Conservation (phyloP, 2,113 vertebrate genomes). For the Carassius auratus region DNA sequence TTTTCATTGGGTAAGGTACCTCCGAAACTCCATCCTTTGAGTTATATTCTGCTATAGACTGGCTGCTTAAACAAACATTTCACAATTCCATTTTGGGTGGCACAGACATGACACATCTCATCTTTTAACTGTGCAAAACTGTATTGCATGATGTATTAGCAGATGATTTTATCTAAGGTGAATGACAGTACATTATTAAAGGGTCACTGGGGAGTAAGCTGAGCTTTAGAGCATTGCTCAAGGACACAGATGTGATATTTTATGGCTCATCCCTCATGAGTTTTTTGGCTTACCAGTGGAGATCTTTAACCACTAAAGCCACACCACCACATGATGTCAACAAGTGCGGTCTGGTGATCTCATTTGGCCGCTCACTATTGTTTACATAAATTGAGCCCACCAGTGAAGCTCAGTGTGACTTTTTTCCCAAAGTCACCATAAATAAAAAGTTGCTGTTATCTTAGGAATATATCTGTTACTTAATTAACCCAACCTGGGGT, state of each 20-base stretch:
- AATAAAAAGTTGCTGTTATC: constrained; percentile 36
- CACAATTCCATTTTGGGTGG: background rate
- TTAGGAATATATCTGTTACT: constrained; percentile 41
- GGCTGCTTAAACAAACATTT: background rate
- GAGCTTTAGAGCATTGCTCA: background rate
- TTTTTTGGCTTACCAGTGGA: background rate
- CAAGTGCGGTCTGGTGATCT: constrained; percentile 12
- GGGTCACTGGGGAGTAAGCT: background rate
- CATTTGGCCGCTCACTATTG: background rate
- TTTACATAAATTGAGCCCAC: constrained; percentile 4
- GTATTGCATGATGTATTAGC: background rate
- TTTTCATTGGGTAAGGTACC: background rate
- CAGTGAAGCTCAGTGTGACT: constrained; percentile 17
- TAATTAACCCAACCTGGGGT: constrained; percentile 43
- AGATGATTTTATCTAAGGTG: background rate
- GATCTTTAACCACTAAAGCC: constrained; percentile 6
- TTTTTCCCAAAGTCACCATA: background rate
- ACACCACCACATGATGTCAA: background rate
- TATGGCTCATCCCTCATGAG: background rate
- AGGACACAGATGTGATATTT: background rate
- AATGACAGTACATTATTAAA: background rate
- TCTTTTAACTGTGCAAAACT: background rate
- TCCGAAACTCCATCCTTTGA: background rate
- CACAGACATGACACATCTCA: background rate
- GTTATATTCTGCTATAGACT: background rate